A percentile compares a stretch with the other conserved stretches of the same genome.
Evolutionary conservation across 2,797 vertebrate species (phyloP).

Genomic region (Heteromormyrus szaboi): DNA sequence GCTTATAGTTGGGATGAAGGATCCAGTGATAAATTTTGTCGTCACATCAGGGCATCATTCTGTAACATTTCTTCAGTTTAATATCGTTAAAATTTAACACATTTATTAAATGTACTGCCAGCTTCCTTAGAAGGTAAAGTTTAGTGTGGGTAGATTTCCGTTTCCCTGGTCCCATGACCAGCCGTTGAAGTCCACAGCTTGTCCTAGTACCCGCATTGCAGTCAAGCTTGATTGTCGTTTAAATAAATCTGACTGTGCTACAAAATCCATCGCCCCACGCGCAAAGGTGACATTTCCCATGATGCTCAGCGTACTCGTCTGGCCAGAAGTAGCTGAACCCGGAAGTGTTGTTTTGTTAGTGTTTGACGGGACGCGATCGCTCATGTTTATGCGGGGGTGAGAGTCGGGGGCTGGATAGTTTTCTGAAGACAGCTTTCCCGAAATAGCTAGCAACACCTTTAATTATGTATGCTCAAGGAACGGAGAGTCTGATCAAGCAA

Average conservation of each 20-base stretch:
- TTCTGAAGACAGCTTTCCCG: background rate
- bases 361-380: background rate
- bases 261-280: background rate
- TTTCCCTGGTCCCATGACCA: background rate
- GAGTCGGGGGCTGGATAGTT: background rate
- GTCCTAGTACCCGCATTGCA: background rate
- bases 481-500: slow-evolving; percentile 69
- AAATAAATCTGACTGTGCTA: background rate
- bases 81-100: background rate
- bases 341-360: background rate
- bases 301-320: background rate
- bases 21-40: background rate
- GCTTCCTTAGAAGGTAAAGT: background rate
- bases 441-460: slow-evolving; percentile 32
- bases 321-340: background rate
- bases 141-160: background rate
- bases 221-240: background rate
- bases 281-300: background rate
- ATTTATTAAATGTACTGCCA: background rate
- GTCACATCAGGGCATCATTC: background rate
- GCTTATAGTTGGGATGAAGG: background rate
- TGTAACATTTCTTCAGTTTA: background rate
- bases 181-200: background rate
- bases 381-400: background rate
- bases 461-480: slow-evolving; percentile 61